Evolutionary conservation across 2,888 invertebrate genomes (phyloP).

Genomic region (Carcina quercana): DNA sequence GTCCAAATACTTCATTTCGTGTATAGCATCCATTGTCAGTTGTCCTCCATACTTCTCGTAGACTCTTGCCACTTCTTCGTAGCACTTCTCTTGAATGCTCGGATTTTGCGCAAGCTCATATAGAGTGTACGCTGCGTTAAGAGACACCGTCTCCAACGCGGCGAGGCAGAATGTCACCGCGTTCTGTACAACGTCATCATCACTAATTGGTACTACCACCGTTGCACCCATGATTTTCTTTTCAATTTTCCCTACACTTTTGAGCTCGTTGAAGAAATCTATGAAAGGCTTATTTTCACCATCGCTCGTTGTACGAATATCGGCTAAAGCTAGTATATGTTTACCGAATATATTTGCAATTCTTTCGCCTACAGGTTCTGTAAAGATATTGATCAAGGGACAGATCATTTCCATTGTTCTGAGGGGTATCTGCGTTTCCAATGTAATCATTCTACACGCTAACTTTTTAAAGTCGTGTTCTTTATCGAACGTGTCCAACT

Average conservation of each 20-base stretch:
- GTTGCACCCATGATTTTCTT: not conserved
- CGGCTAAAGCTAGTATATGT: no score
- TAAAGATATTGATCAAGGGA: no score
- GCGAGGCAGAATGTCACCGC: slow-evolving; percentile 31
- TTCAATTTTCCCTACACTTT: slow-evolving; percentile 7
- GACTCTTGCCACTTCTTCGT: not conserved
- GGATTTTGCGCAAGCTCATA: not conserved
- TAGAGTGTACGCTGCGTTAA: slow-evolving; percentile 17
- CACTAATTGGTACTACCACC: slow-evolving; percentile 15
- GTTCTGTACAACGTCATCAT: slow-evolving; percentile 23
- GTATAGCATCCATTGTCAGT: not conserved
- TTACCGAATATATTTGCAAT: no score
- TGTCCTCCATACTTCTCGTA: not conserved
- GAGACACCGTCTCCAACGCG: slow-evolving; percentile 37
- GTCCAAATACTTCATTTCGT: not conserved
- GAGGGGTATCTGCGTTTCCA: no score
- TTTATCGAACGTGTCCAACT: slow-evolving; percentile 27
- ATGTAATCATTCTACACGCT: no score
- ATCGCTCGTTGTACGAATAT: no score
- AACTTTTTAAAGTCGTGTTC: slow-evolving; percentile 28
- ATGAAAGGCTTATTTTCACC: slow-evolving; percentile 8
- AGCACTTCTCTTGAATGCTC: not conserved
- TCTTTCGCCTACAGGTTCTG: no score
- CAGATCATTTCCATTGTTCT: no score
- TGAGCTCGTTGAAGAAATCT: slow-evolving; percentile 10